Percentiles rank a stretch among this genome's conserved stretches.
Conservation (phyloP, 2,113 vertebrate genomes). For the Bolborhynchus lineola region DNA sequence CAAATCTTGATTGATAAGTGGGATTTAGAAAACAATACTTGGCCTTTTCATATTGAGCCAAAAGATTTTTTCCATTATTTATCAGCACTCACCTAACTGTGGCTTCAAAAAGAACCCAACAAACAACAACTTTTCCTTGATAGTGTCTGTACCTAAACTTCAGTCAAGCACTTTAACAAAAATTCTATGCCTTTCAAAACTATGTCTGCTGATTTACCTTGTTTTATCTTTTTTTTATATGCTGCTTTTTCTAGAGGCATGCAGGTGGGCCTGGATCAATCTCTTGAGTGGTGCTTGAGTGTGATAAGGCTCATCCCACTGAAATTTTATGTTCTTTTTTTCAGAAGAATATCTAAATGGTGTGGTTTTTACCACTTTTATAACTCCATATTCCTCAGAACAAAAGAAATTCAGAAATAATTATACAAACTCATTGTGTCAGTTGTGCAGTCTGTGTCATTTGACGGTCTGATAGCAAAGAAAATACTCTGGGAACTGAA, state of each 20-base stretch:
- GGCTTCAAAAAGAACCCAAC: not conserved
- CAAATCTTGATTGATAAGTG: slow-evolving; percentile 17
- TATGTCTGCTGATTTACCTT: not conserved
- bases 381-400: not conserved
- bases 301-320: not conserved
- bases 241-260: not conserved
- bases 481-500: not conserved
- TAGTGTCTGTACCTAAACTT: not conserved
- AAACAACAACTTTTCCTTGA: not conserved
- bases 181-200: not conserved
- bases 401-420: not conserved
- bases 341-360: not conserved
- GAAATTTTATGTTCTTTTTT: slow-evolving; percentile 5
- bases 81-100: not conserved
- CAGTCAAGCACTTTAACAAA: not conserved
- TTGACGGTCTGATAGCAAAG: not conserved
- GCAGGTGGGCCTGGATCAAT: not conserved
- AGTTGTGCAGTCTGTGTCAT: not conserved
- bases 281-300: not conserved
- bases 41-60: not conserved
- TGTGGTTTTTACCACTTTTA: not conserved
- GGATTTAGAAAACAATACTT: not conserved
- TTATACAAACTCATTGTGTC: not conserved
- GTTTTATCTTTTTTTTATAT: not conserved
- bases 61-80: not conserved